Conservation (phyloP, 2,113 vertebrate species). For the Rhabdornis inornatus region DNA sequence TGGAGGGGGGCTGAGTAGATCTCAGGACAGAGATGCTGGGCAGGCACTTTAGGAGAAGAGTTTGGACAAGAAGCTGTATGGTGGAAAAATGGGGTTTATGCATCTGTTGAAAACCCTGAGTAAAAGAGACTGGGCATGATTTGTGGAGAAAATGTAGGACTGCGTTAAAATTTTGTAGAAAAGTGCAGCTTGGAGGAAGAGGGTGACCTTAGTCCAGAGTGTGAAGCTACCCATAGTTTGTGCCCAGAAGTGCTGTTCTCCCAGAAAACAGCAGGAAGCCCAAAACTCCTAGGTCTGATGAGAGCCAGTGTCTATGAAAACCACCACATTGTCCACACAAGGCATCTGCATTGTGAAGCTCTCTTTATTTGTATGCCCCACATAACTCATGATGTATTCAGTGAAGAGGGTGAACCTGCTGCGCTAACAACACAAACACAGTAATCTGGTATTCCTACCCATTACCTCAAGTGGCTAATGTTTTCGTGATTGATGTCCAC, state of each 20-base stretch:
- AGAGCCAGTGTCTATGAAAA: not conserved
- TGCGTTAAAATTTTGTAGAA: not conserved
- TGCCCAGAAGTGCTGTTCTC: not conserved
- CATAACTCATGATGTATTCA: not conserved
- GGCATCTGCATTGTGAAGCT: not conserved
- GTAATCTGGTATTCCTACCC: not conserved
- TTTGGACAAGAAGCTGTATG: not conserved
- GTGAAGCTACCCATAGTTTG: not conserved
- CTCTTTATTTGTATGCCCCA: not conserved
- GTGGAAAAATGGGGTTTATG: not conserved
- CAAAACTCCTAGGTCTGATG: not conserved
- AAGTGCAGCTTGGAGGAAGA: not conserved
- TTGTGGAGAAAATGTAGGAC: not conserved
- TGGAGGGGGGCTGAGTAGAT: not conserved
- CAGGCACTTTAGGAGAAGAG: not conserved
- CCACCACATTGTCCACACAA: not conserved
- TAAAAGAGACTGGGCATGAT: not conserved
- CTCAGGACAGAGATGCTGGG: not conserved
- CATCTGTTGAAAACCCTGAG: not conserved
- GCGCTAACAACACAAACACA: slow-evolving; percentile 24
- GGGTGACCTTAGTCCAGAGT: not conserved
- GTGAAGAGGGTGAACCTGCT: not conserved
- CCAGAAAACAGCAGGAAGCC: not conserved
- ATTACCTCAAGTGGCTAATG: slow-evolving; percentile 20
- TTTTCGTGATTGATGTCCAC: slow-evolving; percentile 15